Evolutionary conservation across 2,888 invertebrate species (phyloP).

Genomic region (Glyphotaelius pellucidus): DNA sequence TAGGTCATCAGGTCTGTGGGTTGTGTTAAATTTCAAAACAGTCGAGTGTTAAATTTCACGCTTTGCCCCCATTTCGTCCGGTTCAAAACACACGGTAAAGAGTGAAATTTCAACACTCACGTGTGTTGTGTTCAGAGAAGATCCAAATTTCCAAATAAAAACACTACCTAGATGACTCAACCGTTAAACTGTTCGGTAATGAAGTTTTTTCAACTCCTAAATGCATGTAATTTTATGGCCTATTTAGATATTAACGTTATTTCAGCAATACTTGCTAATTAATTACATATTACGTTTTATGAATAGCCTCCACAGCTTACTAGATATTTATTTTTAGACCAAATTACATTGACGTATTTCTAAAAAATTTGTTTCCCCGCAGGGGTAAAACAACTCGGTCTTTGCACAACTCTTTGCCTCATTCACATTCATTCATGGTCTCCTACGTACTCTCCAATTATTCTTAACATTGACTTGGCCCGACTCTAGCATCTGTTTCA

Average conservation of each 20-base stretch:
- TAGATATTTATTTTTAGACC: neutral
- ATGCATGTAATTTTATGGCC: neutral
- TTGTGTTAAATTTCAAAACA: conserved; percentile 2
- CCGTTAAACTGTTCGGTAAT: neutral
- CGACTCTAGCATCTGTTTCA: no score
- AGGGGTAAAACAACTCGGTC: no score
- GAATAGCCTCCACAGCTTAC: neutral
- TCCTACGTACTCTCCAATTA: no score
- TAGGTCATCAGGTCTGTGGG: neutral
- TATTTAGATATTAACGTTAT: neutral
- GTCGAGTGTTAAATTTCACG: neutral
- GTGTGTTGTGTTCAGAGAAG: neutral
- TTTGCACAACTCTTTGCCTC: no score
- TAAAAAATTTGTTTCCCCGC: neutral
- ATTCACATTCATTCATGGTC: no score
- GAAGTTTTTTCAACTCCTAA: neutral
- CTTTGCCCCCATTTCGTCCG: neutral
- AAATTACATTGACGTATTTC: no score
- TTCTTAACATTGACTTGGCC: no score
- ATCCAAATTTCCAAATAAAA: neutral
- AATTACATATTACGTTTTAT: neutral
- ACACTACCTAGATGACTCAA: neutral
- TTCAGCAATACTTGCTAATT: neutral
- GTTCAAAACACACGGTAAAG: neutral
- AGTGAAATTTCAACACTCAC: neutral